phyloP scores from a whole-genome alignment of 2,797 vertebrate species.

The Chelidonichthys spinosus region DNA sequence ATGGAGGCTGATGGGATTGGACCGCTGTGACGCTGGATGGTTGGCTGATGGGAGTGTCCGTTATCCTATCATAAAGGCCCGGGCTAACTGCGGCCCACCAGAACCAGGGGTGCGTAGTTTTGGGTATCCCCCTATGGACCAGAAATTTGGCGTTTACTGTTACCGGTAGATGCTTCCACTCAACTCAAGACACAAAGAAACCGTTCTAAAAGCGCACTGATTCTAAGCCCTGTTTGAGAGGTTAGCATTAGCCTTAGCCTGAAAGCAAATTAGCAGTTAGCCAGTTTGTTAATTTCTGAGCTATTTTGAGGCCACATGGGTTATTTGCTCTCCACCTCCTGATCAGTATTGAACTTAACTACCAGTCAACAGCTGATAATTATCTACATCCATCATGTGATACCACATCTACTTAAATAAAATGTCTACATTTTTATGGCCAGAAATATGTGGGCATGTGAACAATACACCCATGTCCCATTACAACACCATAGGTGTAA shows the following conservation, averaged over 20 bases:
- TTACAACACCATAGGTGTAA: slow-evolving; percentile 12
- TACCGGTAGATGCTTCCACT: slow-evolving; percentile 71
- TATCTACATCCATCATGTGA: slow-evolving; percentile 4
- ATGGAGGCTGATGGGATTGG: slow-evolving; percentile 90
- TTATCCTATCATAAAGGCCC: slow-evolving; percentile 88
- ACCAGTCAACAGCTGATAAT: slow-evolving; percentile 18
- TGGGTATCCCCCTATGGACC: slow-evolving; percentile 85
- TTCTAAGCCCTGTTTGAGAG: slow-evolving; percentile 27
- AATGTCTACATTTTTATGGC: slow-evolving; percentile 10
- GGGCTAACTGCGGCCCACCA: slow-evolving; percentile 85
- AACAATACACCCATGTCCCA: not conserved
- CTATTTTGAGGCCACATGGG: slow-evolving; percentile 6
- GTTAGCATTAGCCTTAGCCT: slow-evolving; percentile 38
- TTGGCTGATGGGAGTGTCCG: slow-evolving; percentile 90
- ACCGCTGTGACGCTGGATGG: slow-evolving; percentile 92
- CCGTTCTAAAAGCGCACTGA: slow-evolving; percentile 18
- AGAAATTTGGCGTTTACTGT: slow-evolving; percentile 90
- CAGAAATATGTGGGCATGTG: slow-evolving; percentile 16
- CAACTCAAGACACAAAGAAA: slow-evolving; percentile 12
- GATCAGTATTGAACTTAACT: slow-evolving; percentile 28
- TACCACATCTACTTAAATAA: not conserved
- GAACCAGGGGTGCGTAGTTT: slow-evolving; percentile 90
- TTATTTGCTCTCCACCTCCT: slow-evolving; percentile 6
- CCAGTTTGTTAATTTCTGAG: slow-evolving; percentile 36
- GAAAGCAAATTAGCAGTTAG: slow-evolving; percentile 30